Evolutionary conservation across 2,888 invertebrate species (phyloP).

Genomic region (Nowickia ferox): DNA sequence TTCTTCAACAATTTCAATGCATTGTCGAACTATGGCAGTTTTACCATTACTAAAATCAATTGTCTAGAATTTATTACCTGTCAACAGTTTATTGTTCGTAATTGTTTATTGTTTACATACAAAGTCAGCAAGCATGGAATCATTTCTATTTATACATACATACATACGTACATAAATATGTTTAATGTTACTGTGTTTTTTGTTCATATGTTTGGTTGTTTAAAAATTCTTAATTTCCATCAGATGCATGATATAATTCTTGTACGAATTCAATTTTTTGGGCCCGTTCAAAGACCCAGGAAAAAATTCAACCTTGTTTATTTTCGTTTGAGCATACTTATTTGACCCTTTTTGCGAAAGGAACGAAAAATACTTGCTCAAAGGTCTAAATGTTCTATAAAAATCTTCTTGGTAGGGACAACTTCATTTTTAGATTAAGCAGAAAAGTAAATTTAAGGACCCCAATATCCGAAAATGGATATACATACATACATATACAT

Average conservation of each 20-base stretch:
- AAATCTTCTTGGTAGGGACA: too few species aligned
- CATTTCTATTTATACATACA: background rate
- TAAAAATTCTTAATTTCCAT: slow-evolving; percentile 48
- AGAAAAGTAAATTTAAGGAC: too few species aligned
- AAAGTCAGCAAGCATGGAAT: slow-evolving; percentile 53
- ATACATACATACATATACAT: too few species aligned
- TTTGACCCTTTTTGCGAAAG: too few species aligned
- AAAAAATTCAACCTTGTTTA: too few species aligned
- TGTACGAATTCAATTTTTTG: background rate
- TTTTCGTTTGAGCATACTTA: too few species aligned
- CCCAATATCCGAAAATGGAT: too few species aligned
- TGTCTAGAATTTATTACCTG: slow-evolving; percentile 68
- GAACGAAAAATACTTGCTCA: too few species aligned
- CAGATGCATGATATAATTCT: slow-evolving; percentile 54
- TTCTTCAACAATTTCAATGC: background rate
- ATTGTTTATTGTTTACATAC: slow-evolving; percentile 55
- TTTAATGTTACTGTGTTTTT: background rate
- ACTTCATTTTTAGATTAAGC: too few species aligned
- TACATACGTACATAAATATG: slow-evolving; percentile 26
- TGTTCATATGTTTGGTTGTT: background rate
- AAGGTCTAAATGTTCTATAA: too few species aligned
- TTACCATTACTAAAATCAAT: slow-evolving; percentile 46
- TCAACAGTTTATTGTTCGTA: slow-evolving; percentile 63
- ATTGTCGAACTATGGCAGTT: slow-evolving; percentile 12
- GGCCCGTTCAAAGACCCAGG: too few species aligned